These are phyloP conservation scores for Scomber colias DNA, from an alignment of 2,113 vertebrate genomes.

Conservation along the genomic window DNA sequence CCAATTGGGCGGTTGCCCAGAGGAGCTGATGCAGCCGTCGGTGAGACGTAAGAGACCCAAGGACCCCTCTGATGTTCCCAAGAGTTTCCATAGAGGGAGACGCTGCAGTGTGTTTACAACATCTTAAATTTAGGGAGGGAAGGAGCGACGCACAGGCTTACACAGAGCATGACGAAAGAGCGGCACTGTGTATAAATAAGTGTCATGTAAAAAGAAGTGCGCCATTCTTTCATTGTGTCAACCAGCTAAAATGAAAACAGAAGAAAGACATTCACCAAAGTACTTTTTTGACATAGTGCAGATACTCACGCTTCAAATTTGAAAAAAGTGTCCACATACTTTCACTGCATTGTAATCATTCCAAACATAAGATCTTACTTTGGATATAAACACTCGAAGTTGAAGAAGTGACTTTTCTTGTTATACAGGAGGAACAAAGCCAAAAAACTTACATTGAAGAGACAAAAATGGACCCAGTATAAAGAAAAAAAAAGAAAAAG, in stretches of 20 bases:
- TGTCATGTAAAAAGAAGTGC: conserved; percentile 71
- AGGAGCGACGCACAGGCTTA: conserved; percentile 30
- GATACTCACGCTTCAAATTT: not conserved
- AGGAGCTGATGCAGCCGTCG: conserved; percentile 59
- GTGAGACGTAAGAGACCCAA: conserved; percentile 69
- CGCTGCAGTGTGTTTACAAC: conserved; percentile 79
- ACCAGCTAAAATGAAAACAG: conserved; percentile 56
- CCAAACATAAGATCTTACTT: not conserved
- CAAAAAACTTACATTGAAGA: not conserved
- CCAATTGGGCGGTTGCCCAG: conserved; percentile 78
- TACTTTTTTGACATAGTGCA: conserved; percentile 15
- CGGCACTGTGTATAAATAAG: conserved; percentile 69
- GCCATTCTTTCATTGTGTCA: conserved; percentile 63
- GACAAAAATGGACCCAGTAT: not conserved
- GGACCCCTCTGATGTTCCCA: conserved; percentile 74
- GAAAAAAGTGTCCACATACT: not conserved
- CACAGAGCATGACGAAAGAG: conserved; percentile 60
- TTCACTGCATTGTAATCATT: not conserved
- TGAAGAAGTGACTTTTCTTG: conserved; percentile 6
- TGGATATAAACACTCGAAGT: not conserved
- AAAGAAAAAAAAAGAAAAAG: not conserved
- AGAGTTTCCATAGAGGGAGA: conserved; percentile 73
- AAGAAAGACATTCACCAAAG: conserved; percentile 34
- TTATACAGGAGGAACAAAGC: not conserved
- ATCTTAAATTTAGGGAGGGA: conserved; percentile 69